Evolutionary conservation across 1,140 invertebrate species (phyloP).

Genomic region (Pseudomyrmex cubaensis): DNA sequence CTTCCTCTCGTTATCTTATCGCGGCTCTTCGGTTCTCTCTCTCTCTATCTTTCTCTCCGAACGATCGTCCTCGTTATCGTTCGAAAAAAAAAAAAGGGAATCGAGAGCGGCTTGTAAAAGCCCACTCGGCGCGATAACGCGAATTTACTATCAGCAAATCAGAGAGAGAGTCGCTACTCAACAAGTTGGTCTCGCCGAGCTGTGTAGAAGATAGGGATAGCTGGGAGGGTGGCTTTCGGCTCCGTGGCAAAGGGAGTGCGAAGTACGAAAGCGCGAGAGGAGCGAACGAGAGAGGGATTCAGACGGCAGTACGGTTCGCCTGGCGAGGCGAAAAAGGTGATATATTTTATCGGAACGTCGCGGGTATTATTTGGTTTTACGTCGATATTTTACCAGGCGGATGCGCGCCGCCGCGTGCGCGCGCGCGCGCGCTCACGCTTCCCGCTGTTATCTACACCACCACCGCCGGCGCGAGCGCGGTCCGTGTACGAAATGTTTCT

Average conservation of each 20-base stretch:
- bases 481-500: constrained; percentile 45
- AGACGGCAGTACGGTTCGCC: background rate
- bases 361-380: constrained; percentile 51
- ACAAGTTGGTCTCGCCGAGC: constrained; percentile 55
- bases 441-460: constrained; percentile 14
- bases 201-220: background rate
- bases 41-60: background rate
- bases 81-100: constrained; percentile 28
- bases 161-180: constrained; percentile 43
- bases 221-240: constrained; percentile 18
- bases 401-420: background rate
- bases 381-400: constrained; percentile 32
- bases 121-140: constrained; percentile 37
- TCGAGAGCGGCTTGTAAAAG: constrained; percentile 6
- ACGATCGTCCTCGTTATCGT: constrained; percentile 47
- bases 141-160: constrained; percentile 57
- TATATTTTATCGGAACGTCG: constrained; percentile 49
- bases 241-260: background rate
- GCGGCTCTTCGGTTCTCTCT: background rate
- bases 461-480: background rate
- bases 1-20: constrained; percentile 40
- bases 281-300: background rate
- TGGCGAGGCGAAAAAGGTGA: constrained; percentile 29
- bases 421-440: background rate
- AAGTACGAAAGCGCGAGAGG: constrained; percentile 6